Percentiles rank a stretch among this genome's conserved stretches.
phyloP scores from a whole-genome alignment of 1,140 invertebrate species.

The Meteorus sp. region DNA sequence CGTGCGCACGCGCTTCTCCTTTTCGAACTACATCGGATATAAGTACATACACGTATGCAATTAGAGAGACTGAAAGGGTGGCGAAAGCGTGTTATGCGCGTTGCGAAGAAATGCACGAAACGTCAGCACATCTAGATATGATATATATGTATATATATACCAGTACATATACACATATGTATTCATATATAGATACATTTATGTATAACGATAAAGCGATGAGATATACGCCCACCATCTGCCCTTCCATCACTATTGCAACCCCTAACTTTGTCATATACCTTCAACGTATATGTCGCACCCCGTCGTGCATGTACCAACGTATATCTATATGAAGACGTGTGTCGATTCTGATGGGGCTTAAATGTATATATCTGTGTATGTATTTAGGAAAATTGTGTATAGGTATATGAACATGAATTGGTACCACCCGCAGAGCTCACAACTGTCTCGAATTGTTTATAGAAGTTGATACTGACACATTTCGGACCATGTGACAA shows the following conservation, averaged over 20 bases:
- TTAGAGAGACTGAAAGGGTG: too few species aligned
- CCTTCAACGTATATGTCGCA: slow-evolving; percentile 19
- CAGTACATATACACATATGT: too few species aligned
- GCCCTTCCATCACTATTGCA: slow-evolving; percentile 34
- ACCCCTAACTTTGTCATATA: neutral
- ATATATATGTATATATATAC: too few species aligned
- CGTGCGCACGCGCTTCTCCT: too few species aligned
- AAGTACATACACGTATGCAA: too few species aligned
- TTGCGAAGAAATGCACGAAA: slow-evolving; percentile 33
- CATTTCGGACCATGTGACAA: too few species aligned
- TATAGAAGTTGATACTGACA: too few species aligned
- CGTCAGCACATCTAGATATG: slow-evolving; percentile 24
- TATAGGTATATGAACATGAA: neutral
- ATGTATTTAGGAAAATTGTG: too few species aligned
- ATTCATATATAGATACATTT: too few species aligned
- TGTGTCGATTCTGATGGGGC: too few species aligned
- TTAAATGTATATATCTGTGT: too few species aligned
- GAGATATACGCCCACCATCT: slow-evolving; percentile 45
- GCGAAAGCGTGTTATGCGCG: slow-evolving; percentile 13
- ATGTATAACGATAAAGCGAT: slow-evolving; percentile 13
- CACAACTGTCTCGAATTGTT: slow-evolving; percentile 15
- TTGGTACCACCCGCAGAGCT: slow-evolving; percentile 19
- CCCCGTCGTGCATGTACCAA: slow-evolving; percentile 16
- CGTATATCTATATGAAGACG: neutral
- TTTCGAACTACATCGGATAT: too few species aligned